These are phyloP conservation scores for Perdita meconis DNA, from an alignment of 2,888 invertebrate genomes.

Conservation along the genomic window DNA sequence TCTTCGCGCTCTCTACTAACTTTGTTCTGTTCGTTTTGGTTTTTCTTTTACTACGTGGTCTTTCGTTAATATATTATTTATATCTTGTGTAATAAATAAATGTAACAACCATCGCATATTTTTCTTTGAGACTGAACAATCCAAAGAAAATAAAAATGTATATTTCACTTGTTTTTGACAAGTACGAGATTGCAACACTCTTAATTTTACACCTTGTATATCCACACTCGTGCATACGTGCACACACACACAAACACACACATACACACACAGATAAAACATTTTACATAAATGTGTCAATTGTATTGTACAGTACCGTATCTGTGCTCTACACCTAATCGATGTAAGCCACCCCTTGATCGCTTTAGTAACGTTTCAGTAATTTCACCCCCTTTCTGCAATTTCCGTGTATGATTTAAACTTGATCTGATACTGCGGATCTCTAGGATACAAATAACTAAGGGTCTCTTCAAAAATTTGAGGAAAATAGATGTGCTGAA, in stretches of 20 bases:
- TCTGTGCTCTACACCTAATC: constrained; percentile 83
- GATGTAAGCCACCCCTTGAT: constrained; percentile 83
- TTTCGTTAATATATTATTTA: too few species aligned
- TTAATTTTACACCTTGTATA: constrained; percentile 13
- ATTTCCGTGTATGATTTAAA: constrained; percentile 56
- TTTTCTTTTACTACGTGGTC: too few species aligned
- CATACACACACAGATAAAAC: constrained; percentile 30
- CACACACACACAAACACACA: constrained; percentile 33
- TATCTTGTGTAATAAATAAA: too few species aligned
- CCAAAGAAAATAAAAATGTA: not conserved
- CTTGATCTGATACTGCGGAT: constrained; percentile 26
- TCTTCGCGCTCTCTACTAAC: too few species aligned
- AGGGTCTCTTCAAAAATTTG: not conserved
- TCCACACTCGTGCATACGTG: constrained; percentile 42
- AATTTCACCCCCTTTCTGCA: constrained; percentile 75
- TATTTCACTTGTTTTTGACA: not conserved
- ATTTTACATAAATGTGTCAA: constrained; percentile 74
- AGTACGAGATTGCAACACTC: not conserved
- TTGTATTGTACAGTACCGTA: constrained; percentile 75
- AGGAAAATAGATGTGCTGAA: not conserved
- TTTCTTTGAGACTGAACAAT: not conserved
- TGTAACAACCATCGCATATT: too few species aligned
- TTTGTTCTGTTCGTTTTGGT: too few species aligned
- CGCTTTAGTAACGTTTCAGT: constrained; percentile 83
- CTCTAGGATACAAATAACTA: not conserved